Base-by-base conservation (phyloP, 2,888 invertebrate genomes). In the Habroteleia sp. region DNA sequence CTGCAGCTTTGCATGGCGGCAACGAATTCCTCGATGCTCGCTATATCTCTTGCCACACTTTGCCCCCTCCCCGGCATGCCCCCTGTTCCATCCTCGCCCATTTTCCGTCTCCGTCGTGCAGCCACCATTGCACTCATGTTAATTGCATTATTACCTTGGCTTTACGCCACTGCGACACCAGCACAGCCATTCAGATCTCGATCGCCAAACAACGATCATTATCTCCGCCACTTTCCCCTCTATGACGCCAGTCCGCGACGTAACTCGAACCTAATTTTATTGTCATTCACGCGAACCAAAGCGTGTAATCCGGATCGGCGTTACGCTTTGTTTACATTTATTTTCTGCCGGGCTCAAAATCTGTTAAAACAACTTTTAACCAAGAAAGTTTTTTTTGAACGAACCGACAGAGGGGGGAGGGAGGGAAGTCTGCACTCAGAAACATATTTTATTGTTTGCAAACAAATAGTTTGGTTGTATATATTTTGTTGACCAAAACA, bases 1-100 rank as follows among this genome's bases (percentile, higher is more conserved):
- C 79, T 77, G 76, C 78, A 77, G 79, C 74, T 54, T 50, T 74
- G 63, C 72, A 73, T 69, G 73, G 66, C 73, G 69, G 65, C 66
- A 69, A 74, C 74, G 69, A 69, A 74, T 74, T 69, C 74, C 74
- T 69, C 74, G 69, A 69, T 74, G 62, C 74, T 74, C 68, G 60
- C 65, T 66, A 62, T 74, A 69, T 74, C 74, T 68, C 74, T 74
- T 74, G 66, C 73, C 73, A 73, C 73, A 73, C 73, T 73, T 73
- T 63, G 31, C 54, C 35, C 48, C 37, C 46, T 20, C 56, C 35
- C 39, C 50, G 62, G 39, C 69, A 27, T 31, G 6, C 25, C 62
- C 29, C 44, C 65, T 50, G 52, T 63, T 65, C 65, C 54, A 58
- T 66, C 62, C 65, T 71, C 75, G 75, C 71, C 72, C 62, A 44